A percentile compares a stretch with the other conserved stretches of the same genome.
Conservation (phyloP, 2,113 vertebrate species). For the Patagioenas fasciata region DNA sequence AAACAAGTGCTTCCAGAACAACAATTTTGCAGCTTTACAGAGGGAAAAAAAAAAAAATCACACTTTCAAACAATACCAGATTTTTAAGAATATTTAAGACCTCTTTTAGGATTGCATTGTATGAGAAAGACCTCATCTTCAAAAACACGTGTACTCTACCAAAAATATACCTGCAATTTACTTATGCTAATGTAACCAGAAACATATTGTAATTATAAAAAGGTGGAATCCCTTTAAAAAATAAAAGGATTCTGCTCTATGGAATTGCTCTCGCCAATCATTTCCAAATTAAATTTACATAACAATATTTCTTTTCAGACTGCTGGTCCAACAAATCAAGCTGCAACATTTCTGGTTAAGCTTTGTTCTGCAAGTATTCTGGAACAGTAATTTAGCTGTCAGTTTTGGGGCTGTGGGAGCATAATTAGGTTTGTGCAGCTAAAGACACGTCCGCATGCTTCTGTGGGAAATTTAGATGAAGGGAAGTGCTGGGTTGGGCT, state of each 20-base stretch:
- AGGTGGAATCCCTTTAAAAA: background rate
- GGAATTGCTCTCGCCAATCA: background rate
- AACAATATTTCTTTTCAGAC: constrained; percentile 19
- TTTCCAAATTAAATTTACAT: constrained; percentile 43
- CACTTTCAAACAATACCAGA: background rate
- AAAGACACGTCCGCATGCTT: background rate
- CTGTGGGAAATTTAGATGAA: background rate
- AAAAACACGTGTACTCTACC: background rate
- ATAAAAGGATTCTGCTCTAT: background rate
- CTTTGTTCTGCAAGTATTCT: constrained; percentile 18
- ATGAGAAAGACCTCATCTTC: background rate
- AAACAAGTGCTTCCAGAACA: constrained; percentile 37
- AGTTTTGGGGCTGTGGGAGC: background rate
- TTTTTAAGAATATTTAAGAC: background rate
- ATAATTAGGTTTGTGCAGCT: constrained; percentile 23
- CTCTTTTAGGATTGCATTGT: background rate
- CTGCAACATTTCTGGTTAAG: background rate
- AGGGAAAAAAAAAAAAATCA: background rate
- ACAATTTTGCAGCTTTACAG: background rate
- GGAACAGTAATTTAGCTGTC: constrained; percentile 29
- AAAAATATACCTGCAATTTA: background rate
- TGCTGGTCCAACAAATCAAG: constrained; percentile 29
- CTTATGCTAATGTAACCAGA: background rate
- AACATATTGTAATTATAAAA: background rate
- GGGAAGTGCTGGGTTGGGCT: background rate